phyloP scores from a whole-genome alignment of 64 coral and sea anemone genomes.

The Astreopora myriophthalma region DNA sequence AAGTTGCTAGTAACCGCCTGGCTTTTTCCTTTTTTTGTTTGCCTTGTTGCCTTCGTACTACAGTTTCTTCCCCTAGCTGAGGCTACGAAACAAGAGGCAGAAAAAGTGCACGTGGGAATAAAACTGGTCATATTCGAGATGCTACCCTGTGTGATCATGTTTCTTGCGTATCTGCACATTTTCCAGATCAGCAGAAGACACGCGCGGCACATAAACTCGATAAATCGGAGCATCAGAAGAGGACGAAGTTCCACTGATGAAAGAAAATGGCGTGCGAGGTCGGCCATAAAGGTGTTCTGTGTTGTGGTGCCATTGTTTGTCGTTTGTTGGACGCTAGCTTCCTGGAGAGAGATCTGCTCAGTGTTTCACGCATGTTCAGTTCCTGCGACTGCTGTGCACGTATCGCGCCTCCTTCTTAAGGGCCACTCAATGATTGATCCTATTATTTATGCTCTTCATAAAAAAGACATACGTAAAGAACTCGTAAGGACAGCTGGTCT shows the following conservation, averaged over 20 bases:
- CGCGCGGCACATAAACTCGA: constrained; percentile 44
- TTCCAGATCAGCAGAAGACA: constrained; percentile 63
- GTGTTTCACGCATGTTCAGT: constrained; percentile 18
- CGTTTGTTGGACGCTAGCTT: constrained; percentile 46
- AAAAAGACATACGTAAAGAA: constrained; percentile 70
- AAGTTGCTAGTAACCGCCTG: constrained; percentile 43
- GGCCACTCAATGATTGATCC: constrained; percentile 80
- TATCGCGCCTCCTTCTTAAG: constrained; percentile 73
- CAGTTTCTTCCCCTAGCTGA: neutral
- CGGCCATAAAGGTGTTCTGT: constrained; percentile 70
- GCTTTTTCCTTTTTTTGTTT: constrained; percentile 10
- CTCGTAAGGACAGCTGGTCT: neutral
- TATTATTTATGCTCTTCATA: constrained; percentile 73
- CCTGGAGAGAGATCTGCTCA: constrained; percentile 57
- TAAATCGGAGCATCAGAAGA: constrained; percentile 10
- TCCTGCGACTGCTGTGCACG: constrained; percentile 29
- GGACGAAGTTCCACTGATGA: neutral
- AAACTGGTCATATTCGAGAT: constrained; percentile 45
- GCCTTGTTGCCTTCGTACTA: constrained; percentile 1
- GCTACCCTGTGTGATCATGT: constrained; percentile 42
- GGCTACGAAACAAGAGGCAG: neutral
- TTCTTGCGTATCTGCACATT: constrained; percentile 64
- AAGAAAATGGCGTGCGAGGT: constrained; percentile 36
- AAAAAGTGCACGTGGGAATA: constrained; percentile 18
- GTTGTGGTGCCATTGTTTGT: constrained; percentile 68